Evolutionary conservation across 1,140 invertebrate genomes (phyloP), one percentile per base, ranked within the genome.

Genomic region (Drosophila sturtevanti): DNA sequence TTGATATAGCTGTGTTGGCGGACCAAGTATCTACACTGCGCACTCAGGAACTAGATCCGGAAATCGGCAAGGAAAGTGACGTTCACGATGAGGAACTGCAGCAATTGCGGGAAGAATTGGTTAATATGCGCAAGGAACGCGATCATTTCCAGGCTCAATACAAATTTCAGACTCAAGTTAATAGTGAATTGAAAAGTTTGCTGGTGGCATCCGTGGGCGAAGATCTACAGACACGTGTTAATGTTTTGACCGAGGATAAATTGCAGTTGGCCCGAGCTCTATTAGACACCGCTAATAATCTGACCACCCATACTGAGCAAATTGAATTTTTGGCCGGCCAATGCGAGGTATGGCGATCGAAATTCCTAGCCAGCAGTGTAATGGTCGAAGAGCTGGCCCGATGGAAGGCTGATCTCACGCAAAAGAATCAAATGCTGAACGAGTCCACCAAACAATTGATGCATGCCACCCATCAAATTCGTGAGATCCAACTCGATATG

Each of bases 291-390:
- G 95, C 96, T 9, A 95, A 97, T 92, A 95, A 96, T 91, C 93
- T 98, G 41, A 95, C 95, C 52, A 96, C 96, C 1, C 97, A 98
- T 92, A 96, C 97, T 91, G 97, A 98, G 92, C 96, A 98, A 93
- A 96, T 97, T 2, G 98, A 98, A 91, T 97, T 96, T 94, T 92
- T 98, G 21, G 96, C 97, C 22, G 97, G 97, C 2, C 97, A 98
- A 84, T 98, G 97, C 92, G 97, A 99, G 93, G 97, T 98, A 62
- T 98, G 97, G 97, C 95, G 97, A 70, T 98, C 97, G 82, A 98
- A 98, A 95, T 99, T 98, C 92, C 93, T 98, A 77, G 97, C 97
- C 21, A 97, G 97, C 93, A 98, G 97, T 91, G 94, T 98, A 59
- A 97, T 98, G 95, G 95, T 97, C 7, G 97, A 98, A 92, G 97